Conservation (phyloP, 1,140 invertebrate genomes). For the Drosophila lacertosa region DNA sequence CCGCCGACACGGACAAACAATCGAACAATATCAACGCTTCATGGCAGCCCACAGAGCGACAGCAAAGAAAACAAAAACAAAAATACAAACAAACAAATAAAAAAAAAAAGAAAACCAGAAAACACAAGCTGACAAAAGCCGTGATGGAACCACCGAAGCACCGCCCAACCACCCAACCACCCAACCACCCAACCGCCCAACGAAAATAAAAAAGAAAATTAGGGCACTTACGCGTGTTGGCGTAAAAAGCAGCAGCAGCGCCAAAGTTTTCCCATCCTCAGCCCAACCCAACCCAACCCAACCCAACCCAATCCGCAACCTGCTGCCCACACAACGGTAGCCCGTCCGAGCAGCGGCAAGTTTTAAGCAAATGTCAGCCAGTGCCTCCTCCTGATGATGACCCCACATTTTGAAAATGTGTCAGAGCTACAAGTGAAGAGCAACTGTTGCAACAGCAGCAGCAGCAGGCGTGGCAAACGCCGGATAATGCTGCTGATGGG, state of each 20-base stretch:
- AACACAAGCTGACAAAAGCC: slow-evolving; percentile 25
- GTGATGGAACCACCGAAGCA: no score
- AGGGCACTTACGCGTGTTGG: slow-evolving; percentile 77
- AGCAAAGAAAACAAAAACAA: slow-evolving; percentile 5
- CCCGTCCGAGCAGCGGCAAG: slow-evolving; percentile 46
- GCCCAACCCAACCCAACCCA: not conserved
- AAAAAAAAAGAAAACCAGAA: slow-evolving; percentile 20
- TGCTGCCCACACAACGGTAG: slow-evolving; percentile 1
- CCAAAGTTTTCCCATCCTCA: slow-evolving; percentile 60
- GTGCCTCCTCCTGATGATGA: slow-evolving; percentile 65
- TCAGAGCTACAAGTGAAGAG: slow-evolving; percentile 79
- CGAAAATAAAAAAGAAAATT: slow-evolving; percentile 59
- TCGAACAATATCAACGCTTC: slow-evolving; percentile 77
- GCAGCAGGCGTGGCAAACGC: slow-evolving; percentile 28
- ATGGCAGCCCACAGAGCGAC: slow-evolving; percentile 46
- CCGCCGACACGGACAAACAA: slow-evolving; percentile 53
- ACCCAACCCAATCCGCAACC: not conserved
- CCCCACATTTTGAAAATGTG: slow-evolving; percentile 80
- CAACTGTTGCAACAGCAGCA: slow-evolving; percentile 67
- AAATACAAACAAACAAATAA: slow-evolving; percentile 1
- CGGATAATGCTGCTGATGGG: slow-evolving; percentile 36
- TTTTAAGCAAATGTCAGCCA: slow-evolving; percentile 77
- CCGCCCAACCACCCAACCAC: slow-evolving; percentile 10
- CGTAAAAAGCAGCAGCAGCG: slow-evolving; percentile 62
- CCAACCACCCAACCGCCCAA: slow-evolving; percentile 14